Evolutionary conservation across 2,888 invertebrate species (phyloP), one percentile per base, ranked within the genome.

Genomic region (Ommatoiulus sabulosus): DNA sequence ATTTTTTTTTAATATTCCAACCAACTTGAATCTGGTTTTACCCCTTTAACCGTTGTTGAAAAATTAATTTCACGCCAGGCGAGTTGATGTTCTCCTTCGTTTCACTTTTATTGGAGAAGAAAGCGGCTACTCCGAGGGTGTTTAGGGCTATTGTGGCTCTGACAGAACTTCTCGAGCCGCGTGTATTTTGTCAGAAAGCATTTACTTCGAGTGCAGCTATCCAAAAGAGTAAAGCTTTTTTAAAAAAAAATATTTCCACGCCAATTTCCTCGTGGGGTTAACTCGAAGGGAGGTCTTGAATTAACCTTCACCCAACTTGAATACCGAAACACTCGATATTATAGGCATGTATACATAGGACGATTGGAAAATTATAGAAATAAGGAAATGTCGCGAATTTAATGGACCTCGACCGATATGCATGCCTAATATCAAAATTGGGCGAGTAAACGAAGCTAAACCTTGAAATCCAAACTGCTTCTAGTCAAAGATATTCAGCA

Each of bases 21-120:
- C 24, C 72, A 72, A 72, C 72, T 24, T 72, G 72, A 24, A 72
- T 72, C 72, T 72, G 72, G 72, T 72, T 72, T 72, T 72, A 72
- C 72, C 72, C 72, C 24, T 72, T 72, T 72, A 24, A 72, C 72
- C 72, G 72, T 72, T 72, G 72, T 72, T 24, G 72, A 72, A 72
- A 72, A 72, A 72, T 72, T 72, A 72, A 72, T 72, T 72, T 72
- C 72, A 72, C 72, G 72, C 72, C 24, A 72, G 72, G 72, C 72
- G 35, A 72, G 3, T 24, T 72, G 24, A 24, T 72, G 72, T 72
- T 72, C n/a, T 24, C 72, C 72, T 24, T 72, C 72, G 12, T 72
- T 72, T 72, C 72, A 72, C 72, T 72, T 72, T 72, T 72, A 72
- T 72, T 72, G 24, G 24, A 72, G 10, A 72, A 72, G 72, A 72